Base-by-base conservation (phyloP, 2,888 invertebrate species). In the Alcis repandata region DNA sequence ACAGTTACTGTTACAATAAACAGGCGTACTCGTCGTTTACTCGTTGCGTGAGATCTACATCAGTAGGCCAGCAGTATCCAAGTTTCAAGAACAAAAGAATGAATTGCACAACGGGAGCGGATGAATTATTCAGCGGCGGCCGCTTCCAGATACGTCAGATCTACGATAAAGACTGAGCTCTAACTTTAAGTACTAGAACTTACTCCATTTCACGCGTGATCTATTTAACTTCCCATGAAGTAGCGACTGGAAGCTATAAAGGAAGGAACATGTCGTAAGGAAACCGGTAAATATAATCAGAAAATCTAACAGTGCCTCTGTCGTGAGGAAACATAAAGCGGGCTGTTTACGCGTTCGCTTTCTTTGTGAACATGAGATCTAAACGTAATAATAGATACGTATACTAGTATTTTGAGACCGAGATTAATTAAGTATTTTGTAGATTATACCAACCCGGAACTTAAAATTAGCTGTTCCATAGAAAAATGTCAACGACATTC, bases 61-160 rank as follows among this genome's bases (percentile, higher is more conserved):
- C 51, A 54, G 56, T 54, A 56, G 56, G 56, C 20, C 32, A 62
- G 58, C 48, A 38, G 56, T 67, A 63, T 63, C 70, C 69, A 68
- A 80, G 76, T 75, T 74, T 74, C 63, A 75, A 74, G 77, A 83
- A 84, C 78, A 83, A 81, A 83, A 83, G 80, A 80, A 83, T 81
- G 83, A 85, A 80, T 82, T 78, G 76, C 75, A 80, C 80, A 81
- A 79, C 79, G 76, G 75, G 69, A 75, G 77, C 63, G 70, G 66
- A 84, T 87, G 86, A 86, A 87, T 87, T 72, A 87, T 87, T 87
- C 87, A 86, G 72, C 67, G 74, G 68, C 67, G 72, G 63, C 70
- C 75, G 72, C 69, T 72, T 67, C 71, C 69, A 76, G 78, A 79
- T 79, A 71, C 78, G 73, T 78, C 82, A 80, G 80, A 82, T 84